Percentiles rank a stretch among this genome's conserved stretches.
These are phyloP conservation scores for Melieria omissa DNA, from an alignment of 2,888 invertebrate genomes.

Conservation along the genomic window DNA sequence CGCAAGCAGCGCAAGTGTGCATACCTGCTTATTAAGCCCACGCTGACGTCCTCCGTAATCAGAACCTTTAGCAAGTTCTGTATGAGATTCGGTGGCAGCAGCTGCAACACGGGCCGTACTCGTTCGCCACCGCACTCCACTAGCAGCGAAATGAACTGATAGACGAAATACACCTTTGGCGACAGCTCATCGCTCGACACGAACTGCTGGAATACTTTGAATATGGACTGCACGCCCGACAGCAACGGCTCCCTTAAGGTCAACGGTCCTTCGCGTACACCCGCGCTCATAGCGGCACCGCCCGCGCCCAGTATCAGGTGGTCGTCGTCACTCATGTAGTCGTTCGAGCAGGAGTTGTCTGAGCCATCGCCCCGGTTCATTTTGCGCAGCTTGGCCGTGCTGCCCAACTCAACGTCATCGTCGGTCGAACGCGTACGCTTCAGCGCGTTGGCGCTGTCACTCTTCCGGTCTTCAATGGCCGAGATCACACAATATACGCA, in stretches of 20 bases:
- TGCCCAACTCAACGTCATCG: slow-evolving; percentile 56
- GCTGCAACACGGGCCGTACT: slow-evolving; percentile 76
- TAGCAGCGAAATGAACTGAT: slow-evolving; percentile 79
- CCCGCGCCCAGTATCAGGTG: slow-evolving; percentile 37
- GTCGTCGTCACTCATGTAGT: slow-evolving; percentile 55
- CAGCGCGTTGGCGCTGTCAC: slow-evolving; percentile 55
- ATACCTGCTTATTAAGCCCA: slow-evolving; percentile 62
- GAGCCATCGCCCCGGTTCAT: slow-evolving; percentile 70
- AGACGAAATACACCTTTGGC: slow-evolving; percentile 85
- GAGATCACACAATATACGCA: slow-evolving; percentile 80
- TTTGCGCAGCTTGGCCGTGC: slow-evolving; percentile 74
- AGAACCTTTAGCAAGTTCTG: slow-evolving; percentile 80
- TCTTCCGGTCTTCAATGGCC: slow-evolving; percentile 72
- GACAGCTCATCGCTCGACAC: slow-evolving; percentile 77
- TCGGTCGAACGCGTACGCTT: slow-evolving; percentile 72
- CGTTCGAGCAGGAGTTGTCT: slow-evolving; percentile 70
- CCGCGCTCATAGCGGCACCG: slow-evolving; percentile 39
- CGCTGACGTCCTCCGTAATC: slow-evolving; percentile 63
- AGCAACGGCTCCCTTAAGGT: slow-evolving; percentile 74
- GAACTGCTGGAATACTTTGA: slow-evolving; percentile 77
- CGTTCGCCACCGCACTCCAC: slow-evolving; percentile 82
- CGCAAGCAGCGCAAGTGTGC: neutral
- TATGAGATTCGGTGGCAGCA: slow-evolving; percentile 80
- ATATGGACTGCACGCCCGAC: slow-evolving; percentile 76
- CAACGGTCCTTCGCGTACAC: slow-evolving; percentile 46